Percentiles rank a stretch among this genome's conserved stretches.
Evolutionary conservation across 53 echinoderm and acorn worm genomes (phyloP).

Genomic region (Paelopatides confundens): DNA sequence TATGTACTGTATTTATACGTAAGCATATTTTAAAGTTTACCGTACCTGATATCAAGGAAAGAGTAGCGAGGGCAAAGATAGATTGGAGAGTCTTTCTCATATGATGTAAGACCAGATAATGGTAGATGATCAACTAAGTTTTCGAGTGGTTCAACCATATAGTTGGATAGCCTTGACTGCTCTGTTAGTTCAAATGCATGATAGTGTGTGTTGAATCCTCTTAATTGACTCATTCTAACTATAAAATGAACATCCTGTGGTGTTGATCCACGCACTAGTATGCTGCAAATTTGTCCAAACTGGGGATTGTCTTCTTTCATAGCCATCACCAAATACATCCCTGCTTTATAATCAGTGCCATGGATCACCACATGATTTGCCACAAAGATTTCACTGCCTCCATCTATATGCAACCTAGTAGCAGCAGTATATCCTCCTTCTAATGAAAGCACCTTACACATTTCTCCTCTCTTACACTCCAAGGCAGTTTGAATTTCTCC

Average conservation of each 20-base stretch:
- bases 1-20: too few species aligned
- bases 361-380: conserved; percentile 44
- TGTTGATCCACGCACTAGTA: conserved; percentile 51
- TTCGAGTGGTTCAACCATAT: background rate
- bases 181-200: conserved; percentile 39
- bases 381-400: conserved; percentile 43
- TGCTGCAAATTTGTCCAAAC: conserved; percentile 39
- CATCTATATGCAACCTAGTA: conserved; percentile 17
- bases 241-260: conserved; percentile 37
- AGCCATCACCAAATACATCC: conserved; percentile 15
- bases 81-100: conserved; percentile 3
- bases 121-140: background rate
- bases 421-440: conserved; percentile 1
- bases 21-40: too few species aligned
- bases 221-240: background rate
- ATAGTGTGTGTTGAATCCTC: conserved; percentile 42
- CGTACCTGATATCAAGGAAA: too few species aligned
- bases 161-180: background rate
- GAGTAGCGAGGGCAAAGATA: background rate
- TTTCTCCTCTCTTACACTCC: too few species aligned
- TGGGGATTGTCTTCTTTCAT: conserved; percentile 19
- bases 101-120: background rate
- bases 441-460: too few species aligned
- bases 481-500: conserved; percentile 5
- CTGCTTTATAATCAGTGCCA: conserved; percentile 55